A percentile compares a stretch with the other conserved stretches of the same genome.
Evolutionary conservation across 2,113 vertebrate species (phyloP).

Genomic region (Sander vitreus): DNA sequence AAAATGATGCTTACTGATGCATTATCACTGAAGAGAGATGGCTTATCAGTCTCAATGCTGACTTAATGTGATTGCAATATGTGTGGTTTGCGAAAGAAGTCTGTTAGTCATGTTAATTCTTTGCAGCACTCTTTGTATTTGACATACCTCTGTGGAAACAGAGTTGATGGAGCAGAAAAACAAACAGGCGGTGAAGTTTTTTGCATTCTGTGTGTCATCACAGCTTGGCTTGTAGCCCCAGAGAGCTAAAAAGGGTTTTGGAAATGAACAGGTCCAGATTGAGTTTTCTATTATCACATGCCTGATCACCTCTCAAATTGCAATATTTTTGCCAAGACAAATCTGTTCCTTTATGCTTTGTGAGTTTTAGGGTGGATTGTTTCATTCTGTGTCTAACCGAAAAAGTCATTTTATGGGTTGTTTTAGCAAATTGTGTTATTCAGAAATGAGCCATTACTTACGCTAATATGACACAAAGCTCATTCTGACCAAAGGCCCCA

Average conservation of each 20-base stretch:
- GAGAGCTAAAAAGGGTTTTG: slow-evolving; percentile 24
- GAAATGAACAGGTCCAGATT: slow-evolving; percentile 70
- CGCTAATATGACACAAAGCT: slow-evolving; percentile 70
- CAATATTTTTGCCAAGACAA: slow-evolving; percentile 68
- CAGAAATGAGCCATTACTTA: slow-evolving; percentile 71
- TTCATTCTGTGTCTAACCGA: slow-evolving; percentile 47
- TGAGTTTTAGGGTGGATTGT: slow-evolving; percentile 56
- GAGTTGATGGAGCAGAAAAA: slow-evolving; percentile 60
- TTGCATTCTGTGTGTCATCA: slow-evolving; percentile 42
- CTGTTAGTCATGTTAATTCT: slow-evolving; percentile 22
- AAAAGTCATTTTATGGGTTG: slow-evolving; percentile 70
- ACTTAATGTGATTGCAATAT: slow-evolving; percentile 25
- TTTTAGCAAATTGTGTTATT: slow-evolving; percentile 67
- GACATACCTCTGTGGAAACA: slow-evolving; percentile 44
- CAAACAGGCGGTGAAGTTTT: slow-evolving; percentile 47
- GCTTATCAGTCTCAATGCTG: slow-evolving; percentile 34
- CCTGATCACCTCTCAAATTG: slow-evolving; percentile 76
- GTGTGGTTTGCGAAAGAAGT: not conserved
- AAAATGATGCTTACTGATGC: slow-evolving; percentile 40
- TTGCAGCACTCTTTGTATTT: slow-evolving; percentile 33
- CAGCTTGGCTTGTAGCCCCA: slow-evolving; percentile 59
- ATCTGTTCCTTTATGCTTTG: slow-evolving; percentile 72
- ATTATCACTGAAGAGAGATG: slow-evolving; percentile 36
- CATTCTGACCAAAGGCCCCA: slow-evolving; percentile 60
- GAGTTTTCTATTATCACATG: slow-evolving; percentile 71